phyloP scores from a whole-genome alignment of 2,113 vertebrate species.

The Puffinus mauretanicus region DNA sequence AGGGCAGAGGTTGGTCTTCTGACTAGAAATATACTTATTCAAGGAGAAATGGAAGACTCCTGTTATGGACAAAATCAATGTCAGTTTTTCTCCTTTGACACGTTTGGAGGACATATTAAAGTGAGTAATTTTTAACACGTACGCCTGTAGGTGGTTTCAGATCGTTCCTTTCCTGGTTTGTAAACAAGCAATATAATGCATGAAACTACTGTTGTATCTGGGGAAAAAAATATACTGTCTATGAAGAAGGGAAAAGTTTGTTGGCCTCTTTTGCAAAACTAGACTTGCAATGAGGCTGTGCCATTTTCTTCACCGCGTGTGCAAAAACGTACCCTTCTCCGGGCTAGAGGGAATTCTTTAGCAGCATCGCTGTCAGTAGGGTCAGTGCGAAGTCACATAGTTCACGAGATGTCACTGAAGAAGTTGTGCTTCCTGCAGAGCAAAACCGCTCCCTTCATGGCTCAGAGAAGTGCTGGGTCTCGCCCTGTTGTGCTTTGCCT shows the following conservation, averaged over 20 bases:
- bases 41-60: constrained; percentile 59
- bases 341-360: background rate
- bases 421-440: background rate
- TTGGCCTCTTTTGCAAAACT: background rate
- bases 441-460: background rate
- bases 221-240: background rate
- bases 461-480: background rate
- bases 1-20: constrained; percentile 51
- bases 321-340: background rate
- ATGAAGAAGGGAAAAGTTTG: background rate
- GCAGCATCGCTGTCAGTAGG: rapidly evolving
- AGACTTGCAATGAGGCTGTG: background rate
- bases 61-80: constrained; percentile 40
- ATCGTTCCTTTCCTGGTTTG: background rate
- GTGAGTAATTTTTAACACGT: constrained; percentile 49
- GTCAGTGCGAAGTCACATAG: background rate
- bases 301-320: rapidly evolving
- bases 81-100: constrained; percentile 53
- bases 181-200: background rate
- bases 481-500: background rate
- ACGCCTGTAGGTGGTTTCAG: background rate
- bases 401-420: background rate
- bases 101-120: constrained; percentile 55
- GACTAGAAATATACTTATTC: constrained; percentile 40
- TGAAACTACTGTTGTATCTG: background rate